Percentiles rank a stretch among this genome's conserved stretches.
Evolutionary conservation across 1,140 invertebrate genomes (phyloP).

Genomic region (Eubasilissa regina): DNA sequence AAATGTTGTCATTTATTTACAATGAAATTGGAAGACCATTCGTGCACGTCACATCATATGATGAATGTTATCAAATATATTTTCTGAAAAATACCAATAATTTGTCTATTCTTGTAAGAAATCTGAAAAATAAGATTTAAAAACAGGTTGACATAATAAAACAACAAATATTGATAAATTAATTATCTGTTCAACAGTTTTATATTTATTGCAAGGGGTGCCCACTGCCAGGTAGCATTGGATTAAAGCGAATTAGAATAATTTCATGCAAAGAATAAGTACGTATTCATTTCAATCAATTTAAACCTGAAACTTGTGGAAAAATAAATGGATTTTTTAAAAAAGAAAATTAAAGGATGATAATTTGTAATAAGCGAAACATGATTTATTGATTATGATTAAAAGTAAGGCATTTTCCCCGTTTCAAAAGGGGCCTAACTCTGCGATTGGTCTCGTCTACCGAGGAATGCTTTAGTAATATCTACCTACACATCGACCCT

Average conservation of each 20-base stretch:
- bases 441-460: neutral
- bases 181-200: neutral
- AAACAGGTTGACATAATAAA: slow-evolving; percentile 16
- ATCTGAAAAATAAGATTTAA: neutral
- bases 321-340: too few species aligned
- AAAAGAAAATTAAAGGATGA: too few species aligned
- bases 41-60: slow-evolving; percentile 9
- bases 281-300: neutral
- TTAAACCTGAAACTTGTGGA: neutral
- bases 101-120: neutral
- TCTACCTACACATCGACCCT: too few species aligned
- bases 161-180: slow-evolving; percentile 10
- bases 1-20: slow-evolving; percentile 41
- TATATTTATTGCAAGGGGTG: slow-evolving; percentile 1
- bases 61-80: slow-evolving; percentile 36
- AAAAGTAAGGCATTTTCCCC: too few species aligned
- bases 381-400: too few species aligned
- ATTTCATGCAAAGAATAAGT: slow-evolving; percentile 5
- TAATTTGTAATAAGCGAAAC: too few species aligned
- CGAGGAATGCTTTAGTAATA: slow-evolving; percentile 15
- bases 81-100: slow-evolving; percentile 7
- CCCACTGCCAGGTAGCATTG: too few species aligned
- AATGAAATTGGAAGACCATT: slow-evolving; percentile 42
- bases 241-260: neutral
- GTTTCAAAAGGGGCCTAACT: neutral